phyloP scores from a whole-genome alignment of 2,888 invertebrate genomes.

The Hololepta plana region DNA sequence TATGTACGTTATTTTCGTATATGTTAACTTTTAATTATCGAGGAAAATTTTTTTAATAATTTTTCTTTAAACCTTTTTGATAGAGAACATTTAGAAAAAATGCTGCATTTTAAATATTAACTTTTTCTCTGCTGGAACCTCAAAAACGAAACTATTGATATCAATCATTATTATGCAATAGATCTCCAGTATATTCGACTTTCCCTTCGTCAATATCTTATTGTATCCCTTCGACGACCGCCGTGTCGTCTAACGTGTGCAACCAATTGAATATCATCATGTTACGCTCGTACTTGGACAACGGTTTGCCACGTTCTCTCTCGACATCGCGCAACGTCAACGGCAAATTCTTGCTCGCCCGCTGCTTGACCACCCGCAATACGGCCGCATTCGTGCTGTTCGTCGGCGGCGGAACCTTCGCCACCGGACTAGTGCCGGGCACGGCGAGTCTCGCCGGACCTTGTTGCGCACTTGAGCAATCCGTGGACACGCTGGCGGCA shows the following conservation, averaged over 20 bases:
- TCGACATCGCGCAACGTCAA: conserved; percentile 66
- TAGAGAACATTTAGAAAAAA: too few relatives aligned
- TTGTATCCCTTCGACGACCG: conserved; percentile 30
- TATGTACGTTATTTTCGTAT: too few relatives aligned
- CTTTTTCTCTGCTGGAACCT: too few relatives aligned
- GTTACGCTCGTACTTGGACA: conserved; percentile 81
- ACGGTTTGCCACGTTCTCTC: conserved; percentile 61
- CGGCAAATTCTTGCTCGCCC: conserved; percentile 33
- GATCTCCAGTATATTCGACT: too few relatives aligned
- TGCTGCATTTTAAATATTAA: too few relatives aligned
- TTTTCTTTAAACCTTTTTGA: too few relatives aligned
- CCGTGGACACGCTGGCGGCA: conserved; percentile 19
- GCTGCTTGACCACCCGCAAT: conserved; percentile 26
- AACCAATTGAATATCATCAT: conserved; percentile 95
- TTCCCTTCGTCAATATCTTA: conserved; percentile 12
- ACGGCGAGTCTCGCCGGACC: conserved; percentile 13
- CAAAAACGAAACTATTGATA: too few relatives aligned
- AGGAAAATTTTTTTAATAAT: too few relatives aligned
- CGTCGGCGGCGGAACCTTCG: conserved; percentile 15
- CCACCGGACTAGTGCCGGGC: conserved; percentile 19
- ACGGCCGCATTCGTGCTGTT: conserved; percentile 27
- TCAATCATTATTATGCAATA: too few relatives aligned
- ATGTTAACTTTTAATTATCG: too few relatives aligned
- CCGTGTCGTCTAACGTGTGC: conserved; percentile 64
- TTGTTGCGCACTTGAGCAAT: conserved; percentile 9